Evolutionary conservation across 2,113 vertebrate genomes (phyloP), one percentile per base, ranked within the genome.

Genomic region (Chloropsis hardwickii): DNA sequence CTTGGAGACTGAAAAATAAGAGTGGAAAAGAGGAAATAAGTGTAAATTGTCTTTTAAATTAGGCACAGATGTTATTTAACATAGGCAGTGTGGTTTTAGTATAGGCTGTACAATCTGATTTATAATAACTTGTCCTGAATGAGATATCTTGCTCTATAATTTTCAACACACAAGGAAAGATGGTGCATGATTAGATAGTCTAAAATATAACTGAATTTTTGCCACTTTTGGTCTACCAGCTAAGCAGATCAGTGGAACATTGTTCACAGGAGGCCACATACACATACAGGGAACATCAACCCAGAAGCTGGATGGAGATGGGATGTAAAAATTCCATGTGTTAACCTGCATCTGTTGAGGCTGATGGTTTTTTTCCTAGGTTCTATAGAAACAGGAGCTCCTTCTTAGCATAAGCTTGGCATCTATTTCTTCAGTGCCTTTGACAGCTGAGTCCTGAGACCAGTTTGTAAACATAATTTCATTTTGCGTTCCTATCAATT

Each of bases 231-330:
- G 14, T 29, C 20, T 74, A 66, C 14, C 23, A 88, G 19, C 21
- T 70, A 80, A 62, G 67, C 9, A 66, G 42, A 53, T 45, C 9
- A 14, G 19, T n/a, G 51, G 18, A 83, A 57, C 42, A 42, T 22
- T 56, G 18, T 57, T 47, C 18, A 17, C 8, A 62, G 31, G n/a
- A 81, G 25, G 11, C 4, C 5, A 4, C 22, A 53, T 5, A 5
- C 13, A 40, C 0, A 0, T 29, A 14, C 8, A 12, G 14, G 35
- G n/a, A 72, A 35, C 19, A 45, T n/a, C 0, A 0, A 17, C 45
- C 27, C n/a, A 51, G 78, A 83, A 76, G 2, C 9, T 73, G 50
- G 22, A 45, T 1, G 1, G 25, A 92, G 7, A 31, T 5, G 7
- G 20, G 23, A 25, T n/a, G 28, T 22, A 44, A 90, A 66, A 81